phyloP scores from a whole-genome alignment of 2,797 vertebrate species.

The Siniperca scherzeri region DNA sequence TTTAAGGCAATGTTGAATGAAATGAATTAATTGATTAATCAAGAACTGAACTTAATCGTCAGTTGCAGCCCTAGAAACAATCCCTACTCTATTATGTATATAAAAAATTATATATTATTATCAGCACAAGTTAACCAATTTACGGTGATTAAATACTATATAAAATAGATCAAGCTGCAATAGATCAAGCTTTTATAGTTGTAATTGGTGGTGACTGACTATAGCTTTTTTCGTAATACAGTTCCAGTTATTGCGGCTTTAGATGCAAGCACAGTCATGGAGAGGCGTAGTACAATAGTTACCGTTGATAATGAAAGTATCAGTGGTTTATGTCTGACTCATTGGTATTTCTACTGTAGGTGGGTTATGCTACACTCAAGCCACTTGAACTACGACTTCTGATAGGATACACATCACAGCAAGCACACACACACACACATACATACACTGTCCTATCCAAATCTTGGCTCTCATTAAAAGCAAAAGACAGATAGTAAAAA shows the following conservation, averaged over 20 bases:
- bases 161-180: background rate
- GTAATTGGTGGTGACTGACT: background rate
- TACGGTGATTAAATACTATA: background rate
- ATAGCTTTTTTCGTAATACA: background rate
- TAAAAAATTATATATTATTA: background rate
- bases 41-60: background rate
- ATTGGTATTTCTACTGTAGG: conserved; percentile 58
- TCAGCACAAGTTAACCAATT: background rate
- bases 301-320: conserved; percentile 36
- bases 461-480: conserved; percentile 59
- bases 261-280: background rate
- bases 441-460: conserved; percentile 1
- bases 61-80: background rate
- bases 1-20: background rate
- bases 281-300: conserved; percentile 36
- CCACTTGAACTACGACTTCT: conserved; percentile 47
- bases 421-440: background rate
- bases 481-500: conserved; percentile 39
- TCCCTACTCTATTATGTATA: background rate
- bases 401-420: conserved; percentile 18
- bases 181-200: background rate
- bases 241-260: background rate
- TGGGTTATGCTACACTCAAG: conserved; percentile 54
- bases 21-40: background rate
- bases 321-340: conserved; percentile 49